Evolutionary conservation across 2,113 vertebrate genomes (phyloP).

Genomic region (Delphinus delphis): DNA sequence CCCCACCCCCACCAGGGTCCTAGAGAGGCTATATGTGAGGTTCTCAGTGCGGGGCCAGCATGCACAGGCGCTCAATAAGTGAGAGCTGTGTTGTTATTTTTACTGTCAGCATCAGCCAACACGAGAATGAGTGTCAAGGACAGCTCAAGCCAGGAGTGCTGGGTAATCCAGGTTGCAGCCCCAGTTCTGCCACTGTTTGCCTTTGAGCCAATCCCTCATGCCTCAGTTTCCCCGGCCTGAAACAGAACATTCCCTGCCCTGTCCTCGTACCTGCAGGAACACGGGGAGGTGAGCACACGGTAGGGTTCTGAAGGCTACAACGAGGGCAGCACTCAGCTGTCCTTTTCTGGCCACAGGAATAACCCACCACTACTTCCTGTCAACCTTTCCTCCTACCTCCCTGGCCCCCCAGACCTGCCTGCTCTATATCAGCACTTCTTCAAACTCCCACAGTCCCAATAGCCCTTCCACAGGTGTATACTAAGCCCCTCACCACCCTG

Average conservation of each 20-base stretch:
- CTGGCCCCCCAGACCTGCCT: background rate
- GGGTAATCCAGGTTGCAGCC: background rate
- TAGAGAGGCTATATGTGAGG: background rate
- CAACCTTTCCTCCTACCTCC: background rate
- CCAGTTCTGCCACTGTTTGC: background rate
- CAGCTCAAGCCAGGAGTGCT: background rate
- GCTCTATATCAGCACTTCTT: background rate
- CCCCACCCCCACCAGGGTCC: background rate
- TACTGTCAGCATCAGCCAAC: background rate
- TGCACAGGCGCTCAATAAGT: background rate
- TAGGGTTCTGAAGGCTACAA: background rate
- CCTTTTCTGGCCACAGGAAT: constrained; percentile 8
- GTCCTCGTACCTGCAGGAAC: background rate
- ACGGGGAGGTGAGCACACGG: background rate
- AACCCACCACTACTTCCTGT: background rate
- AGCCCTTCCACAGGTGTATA: background rate
- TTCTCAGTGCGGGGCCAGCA: background rate
- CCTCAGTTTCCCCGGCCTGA: background rate
- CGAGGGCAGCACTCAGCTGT: background rate
- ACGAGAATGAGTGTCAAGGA: background rate
- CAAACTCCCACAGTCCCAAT: background rate
- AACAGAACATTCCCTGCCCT: background rate
- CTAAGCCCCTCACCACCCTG: background rate
- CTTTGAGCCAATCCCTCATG: background rate
- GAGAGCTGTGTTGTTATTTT: background rate